Conservation (phyloP, 1,140 invertebrate genomes). For the Conus betulinus region DNA sequence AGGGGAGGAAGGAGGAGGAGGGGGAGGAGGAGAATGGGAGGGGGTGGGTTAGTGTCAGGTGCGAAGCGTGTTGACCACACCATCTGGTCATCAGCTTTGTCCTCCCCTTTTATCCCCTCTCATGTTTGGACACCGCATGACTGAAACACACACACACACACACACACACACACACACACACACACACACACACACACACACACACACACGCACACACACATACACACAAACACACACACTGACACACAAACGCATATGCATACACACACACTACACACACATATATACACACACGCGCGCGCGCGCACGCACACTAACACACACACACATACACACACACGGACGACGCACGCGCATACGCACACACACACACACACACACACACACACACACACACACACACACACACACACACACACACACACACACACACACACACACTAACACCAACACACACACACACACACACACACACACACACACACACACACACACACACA, state of each 20-base stretch:
- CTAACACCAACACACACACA: background rate
- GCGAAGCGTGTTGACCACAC: no score
- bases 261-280: no score
- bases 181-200: constrained; percentile 5
- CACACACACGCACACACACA: background rate
- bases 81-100: no score
- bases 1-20: no score
- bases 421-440: background rate
- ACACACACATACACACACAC: background rate
- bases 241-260: no score
- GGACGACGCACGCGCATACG: background rate
- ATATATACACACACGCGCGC: background rate
- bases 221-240: no score
- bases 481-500: background rate
- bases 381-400: background rate
- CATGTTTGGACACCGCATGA: no score
- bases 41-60: no score
- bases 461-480: no score
- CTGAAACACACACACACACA: background rate
- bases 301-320: background rate
- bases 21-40: no score
- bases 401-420: background rate
- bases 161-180: background rate
- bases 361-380: background rate
- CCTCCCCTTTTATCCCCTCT: no score